These are phyloP conservation scores for Progne subis DNA, from an alignment of 2,113 vertebrate genomes.

Conservation along the genomic window DNA sequence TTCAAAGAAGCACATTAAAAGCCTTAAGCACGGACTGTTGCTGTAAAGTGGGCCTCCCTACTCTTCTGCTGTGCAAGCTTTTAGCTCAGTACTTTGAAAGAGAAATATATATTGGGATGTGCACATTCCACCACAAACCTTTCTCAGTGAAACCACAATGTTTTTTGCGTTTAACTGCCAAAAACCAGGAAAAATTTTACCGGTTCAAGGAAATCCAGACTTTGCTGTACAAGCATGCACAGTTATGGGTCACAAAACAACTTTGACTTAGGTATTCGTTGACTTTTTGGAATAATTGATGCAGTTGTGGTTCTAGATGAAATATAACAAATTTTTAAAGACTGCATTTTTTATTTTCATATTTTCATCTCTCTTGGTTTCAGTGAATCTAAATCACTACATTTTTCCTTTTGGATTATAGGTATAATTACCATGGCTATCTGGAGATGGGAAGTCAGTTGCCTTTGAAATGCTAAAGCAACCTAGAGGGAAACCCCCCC, in stretches of 20 bases:
- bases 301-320: not conserved
- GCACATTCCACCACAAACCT: not conserved
- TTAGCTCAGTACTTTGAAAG: not conserved
- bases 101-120: not conserved
- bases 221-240: not conserved
- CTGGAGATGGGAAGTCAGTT: not conserved
- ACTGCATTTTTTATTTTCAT: not conserved
- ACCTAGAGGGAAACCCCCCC: accelerated
- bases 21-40: not conserved
- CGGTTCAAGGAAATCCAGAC: constrained; percentile 16
- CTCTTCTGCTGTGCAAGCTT: not conserved
- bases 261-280: not conserved
- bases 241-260: not conserved
- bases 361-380: not conserved
- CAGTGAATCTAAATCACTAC: not conserved
- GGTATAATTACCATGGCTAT: not conserved
- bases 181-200: not conserved
- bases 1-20: not conserved
- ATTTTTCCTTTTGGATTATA: not conserved
- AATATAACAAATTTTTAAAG: not conserved
- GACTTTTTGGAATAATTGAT: not conserved
- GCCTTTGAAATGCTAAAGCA: not conserved
- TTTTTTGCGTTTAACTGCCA: not conserved
- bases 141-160: not conserved
- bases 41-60: not conserved